These are phyloP conservation scores for Oncorhynchus tshawytscha DNA, from an alignment of 2,113 vertebrate species.

Conservation along the genomic window DNA sequence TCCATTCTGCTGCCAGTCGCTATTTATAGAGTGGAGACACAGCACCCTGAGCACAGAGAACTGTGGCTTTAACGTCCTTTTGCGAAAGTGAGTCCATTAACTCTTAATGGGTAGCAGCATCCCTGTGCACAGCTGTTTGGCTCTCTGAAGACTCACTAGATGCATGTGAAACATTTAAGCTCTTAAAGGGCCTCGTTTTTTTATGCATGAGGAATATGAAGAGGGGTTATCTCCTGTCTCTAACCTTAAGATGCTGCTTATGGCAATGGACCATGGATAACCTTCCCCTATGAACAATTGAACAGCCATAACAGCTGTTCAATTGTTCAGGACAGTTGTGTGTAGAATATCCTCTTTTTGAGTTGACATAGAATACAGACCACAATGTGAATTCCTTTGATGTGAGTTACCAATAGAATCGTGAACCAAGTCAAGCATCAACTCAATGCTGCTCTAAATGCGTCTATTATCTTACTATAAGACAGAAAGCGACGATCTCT, in stretches of 20 bases:
- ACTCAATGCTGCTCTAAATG: not conserved
- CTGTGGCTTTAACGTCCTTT: constrained; percentile 75
- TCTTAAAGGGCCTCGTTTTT: constrained; percentile 31
- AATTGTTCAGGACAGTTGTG: constrained; percentile 2
- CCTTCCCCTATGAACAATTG: constrained; percentile 10
- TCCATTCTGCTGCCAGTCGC: constrained; percentile 67
- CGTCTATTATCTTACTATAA: not conserved
- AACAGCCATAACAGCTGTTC: not conserved
- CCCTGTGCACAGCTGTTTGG: constrained; percentile 58
- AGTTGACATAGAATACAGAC: constrained; percentile 7
- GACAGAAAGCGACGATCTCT: not conserved
- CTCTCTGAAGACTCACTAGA: constrained; percentile 43
- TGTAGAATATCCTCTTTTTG: not conserved
- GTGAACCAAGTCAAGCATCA: not conserved
- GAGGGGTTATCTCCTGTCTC: constrained; percentile 2
- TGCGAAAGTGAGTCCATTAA: constrained; percentile 76
- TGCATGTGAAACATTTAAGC: constrained; percentile 44
- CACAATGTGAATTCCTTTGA: not conserved
- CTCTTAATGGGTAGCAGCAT: constrained; percentile 67
- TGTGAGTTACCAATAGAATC: not conserved
- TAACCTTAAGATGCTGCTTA: constrained; percentile 38
- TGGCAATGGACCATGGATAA: constrained; percentile 40
- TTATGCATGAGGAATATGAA: constrained; percentile 36
- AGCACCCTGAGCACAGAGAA: constrained; percentile 50
- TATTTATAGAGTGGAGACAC: constrained; percentile 75